phyloP scores from a whole-genome alignment of 2,888 invertebrate species.

The Holacanthella duospinosa region DNA sequence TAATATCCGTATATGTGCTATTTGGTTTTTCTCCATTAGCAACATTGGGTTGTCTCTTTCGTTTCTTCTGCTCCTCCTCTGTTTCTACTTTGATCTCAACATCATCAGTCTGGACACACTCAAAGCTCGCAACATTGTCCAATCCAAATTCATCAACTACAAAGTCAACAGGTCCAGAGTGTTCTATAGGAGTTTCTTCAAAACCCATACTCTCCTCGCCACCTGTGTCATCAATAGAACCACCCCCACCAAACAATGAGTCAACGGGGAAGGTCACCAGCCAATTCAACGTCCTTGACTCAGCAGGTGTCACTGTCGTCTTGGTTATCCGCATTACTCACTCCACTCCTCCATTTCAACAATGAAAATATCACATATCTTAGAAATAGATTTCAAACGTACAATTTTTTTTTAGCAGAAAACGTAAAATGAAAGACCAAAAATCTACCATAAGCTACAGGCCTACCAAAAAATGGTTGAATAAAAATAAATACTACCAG shows the following conservation, averaged over 20 bases:
- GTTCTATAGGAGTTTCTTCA: neutral
- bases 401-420: too few relatives aligned
- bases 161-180: neutral
- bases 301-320: neutral
- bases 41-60: neutral
- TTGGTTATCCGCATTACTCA: neutral
- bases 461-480: too few relatives aligned
- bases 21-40: constrained; percentile 62
- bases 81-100: constrained; percentile 10
- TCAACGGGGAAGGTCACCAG: neutral
- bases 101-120: constrained; percentile 15
- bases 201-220: neutral
- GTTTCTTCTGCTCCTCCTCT: constrained; percentile 2
- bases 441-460: too few relatives aligned
- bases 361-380: neutral
- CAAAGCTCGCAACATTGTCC: constrained; percentile 26
- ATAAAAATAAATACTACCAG: too few relatives aligned
- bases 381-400: too few relatives aligned
- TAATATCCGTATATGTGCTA: constrained; percentile 80
- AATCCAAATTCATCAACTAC: neutral
- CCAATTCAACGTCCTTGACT: neutral
- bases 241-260: neutral
- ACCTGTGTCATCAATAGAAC: neutral
- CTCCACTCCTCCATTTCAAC: neutral
- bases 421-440: too few relatives aligned